Evolutionary conservation across 2,888 invertebrate genomes (phyloP).

Genomic region (Julus scanicus): DNA sequence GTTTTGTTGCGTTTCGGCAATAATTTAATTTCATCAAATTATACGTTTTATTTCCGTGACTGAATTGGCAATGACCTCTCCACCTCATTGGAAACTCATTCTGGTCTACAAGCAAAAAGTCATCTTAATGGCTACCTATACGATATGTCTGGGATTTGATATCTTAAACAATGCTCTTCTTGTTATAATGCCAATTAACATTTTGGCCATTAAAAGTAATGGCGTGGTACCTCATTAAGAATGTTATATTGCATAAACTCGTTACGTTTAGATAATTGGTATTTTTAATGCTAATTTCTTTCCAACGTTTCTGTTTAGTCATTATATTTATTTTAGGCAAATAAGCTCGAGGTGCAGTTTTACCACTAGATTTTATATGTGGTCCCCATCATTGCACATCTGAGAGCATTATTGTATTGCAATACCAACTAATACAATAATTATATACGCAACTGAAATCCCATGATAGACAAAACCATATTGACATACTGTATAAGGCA

Average conservation of each 20-base stretch:
- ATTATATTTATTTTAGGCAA: neutral
- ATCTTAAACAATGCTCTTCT: neutral
- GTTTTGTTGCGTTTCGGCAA: neutral
- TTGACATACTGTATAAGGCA: too few relatives aligned
- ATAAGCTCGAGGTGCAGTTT: neutral
- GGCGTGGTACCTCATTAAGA: neutral
- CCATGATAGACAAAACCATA: too few relatives aligned
- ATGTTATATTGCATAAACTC: neutral
- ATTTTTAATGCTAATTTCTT: neutral
- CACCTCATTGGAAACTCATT: neutral
- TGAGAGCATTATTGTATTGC: neutral
- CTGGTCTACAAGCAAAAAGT: neutral
- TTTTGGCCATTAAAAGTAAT: neutral
- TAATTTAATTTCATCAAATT: neutral
- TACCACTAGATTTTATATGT: neutral
- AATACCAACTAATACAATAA: too few relatives aligned
- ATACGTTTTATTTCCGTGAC: neutral
- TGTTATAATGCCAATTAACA: neutral
- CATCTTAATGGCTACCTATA: neutral
- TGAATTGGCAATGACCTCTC: too few relatives aligned
- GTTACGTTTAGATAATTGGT: neutral
- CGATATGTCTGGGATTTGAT: too few relatives aligned
- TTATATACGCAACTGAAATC: too few relatives aligned
- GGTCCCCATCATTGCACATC: neutral
- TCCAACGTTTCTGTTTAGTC: neutral